phyloP scores from a whole-genome alignment of 35 echinoderm and acorn worm genomes.

The Amphiura filiformis region DNA sequence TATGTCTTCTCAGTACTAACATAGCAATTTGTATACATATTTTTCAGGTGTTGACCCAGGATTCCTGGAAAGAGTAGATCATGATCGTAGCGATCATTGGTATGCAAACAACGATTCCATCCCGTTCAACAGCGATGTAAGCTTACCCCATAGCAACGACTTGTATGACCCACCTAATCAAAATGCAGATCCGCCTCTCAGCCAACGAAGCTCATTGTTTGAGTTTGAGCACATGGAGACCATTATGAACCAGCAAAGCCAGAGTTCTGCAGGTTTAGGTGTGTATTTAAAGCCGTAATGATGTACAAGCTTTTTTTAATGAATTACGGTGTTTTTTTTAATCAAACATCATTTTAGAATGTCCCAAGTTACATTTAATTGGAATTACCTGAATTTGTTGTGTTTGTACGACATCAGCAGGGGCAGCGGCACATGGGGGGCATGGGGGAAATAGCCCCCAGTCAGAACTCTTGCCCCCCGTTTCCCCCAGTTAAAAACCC shows the following conservation, averaged over 20 bases:
- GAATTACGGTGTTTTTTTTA: too few relatives aligned
- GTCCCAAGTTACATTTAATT: too few relatives aligned
- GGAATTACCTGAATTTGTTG: too few relatives aligned
- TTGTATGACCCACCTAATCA: not conserved
- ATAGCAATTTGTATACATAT: too few relatives aligned
- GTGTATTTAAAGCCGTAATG: not conserved
- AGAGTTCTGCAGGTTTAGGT: not conserved
- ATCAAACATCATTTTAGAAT: too few relatives aligned
- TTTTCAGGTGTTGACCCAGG: not conserved
- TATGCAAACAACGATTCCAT: not conserved
- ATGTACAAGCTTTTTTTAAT: not conserved
- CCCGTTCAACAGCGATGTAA: not conserved
- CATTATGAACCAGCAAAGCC: slow-evolving; percentile 11
- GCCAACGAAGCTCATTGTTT: slow-evolving; percentile 13
- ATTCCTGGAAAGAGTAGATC: not conserved
- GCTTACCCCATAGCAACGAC: not conserved
- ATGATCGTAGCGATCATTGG: not conserved
- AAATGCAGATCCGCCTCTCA: not conserved
- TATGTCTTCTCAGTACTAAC: too few relatives aligned
- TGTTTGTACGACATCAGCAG: too few relatives aligned
- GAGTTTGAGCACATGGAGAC: slow-evolving; percentile 55
- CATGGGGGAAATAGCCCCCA: too few relatives aligned
- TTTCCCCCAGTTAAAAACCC: too few relatives aligned
- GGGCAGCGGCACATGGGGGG: too few relatives aligned
- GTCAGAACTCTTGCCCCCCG: too few relatives aligned